Evolutionary conservation across 2,113 vertebrate genomes (phyloP).

Genomic region (Lophius piscatorius): DNA sequence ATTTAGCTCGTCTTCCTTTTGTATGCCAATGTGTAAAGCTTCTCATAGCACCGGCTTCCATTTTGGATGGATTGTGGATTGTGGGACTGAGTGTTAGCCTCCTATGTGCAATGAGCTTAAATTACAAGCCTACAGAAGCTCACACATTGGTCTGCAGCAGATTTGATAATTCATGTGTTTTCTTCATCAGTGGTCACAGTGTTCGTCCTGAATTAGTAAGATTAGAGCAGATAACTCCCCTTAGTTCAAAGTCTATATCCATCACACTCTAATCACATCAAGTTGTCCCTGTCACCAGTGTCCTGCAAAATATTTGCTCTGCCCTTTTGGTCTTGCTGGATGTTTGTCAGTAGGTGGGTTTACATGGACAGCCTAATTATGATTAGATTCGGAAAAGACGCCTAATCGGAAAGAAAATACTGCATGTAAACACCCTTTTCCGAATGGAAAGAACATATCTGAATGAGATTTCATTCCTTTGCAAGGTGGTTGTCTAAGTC

Average conservation of each 20-base stretch:
- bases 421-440: too few relatives aligned
- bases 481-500: too few relatives aligned
- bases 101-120: not conserved
- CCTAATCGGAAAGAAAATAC: too few relatives aligned
- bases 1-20: slow-evolving; percentile 33
- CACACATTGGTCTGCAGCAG: not conserved
- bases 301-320: not conserved
- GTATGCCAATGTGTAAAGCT: not conserved
- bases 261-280: slow-evolving; percentile 13
- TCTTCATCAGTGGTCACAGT: not conserved
- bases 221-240: slow-evolving; percentile 35
- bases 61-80: too few relatives aligned
- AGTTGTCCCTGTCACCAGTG: slow-evolving; percentile 6
- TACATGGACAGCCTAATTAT: too few relatives aligned
- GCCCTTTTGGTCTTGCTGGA: not conserved
- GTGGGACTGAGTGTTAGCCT: too few relatives aligned
- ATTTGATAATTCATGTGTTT: not conserved
- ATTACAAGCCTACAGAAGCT: not conserved
- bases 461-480: too few relatives aligned
- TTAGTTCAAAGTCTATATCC: slow-evolving; percentile 38
- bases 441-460: too few relatives aligned
- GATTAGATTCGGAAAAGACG: too few relatives aligned
- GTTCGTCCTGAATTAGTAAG: not conserved
- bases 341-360: not conserved
- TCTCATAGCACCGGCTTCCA: not conserved